Conservation (phyloP, 2,797 vertebrate genomes). For the Hippocampus kuda region DNA sequence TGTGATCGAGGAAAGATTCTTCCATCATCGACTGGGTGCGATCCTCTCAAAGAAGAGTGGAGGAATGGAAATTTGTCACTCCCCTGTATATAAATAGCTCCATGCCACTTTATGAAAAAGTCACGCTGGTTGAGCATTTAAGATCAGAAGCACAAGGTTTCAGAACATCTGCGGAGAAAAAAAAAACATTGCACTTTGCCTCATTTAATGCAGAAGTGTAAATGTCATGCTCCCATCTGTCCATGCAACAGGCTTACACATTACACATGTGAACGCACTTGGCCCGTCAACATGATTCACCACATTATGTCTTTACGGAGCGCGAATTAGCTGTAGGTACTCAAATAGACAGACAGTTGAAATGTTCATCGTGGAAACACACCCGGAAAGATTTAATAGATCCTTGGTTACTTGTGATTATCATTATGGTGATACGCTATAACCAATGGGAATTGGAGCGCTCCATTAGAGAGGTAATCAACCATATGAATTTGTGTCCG, state of each 20-base stretch:
- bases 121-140: conserved; percentile 34
- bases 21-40: conserved; percentile 30
- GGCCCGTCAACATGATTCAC: not conserved
- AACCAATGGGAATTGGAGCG: not conserved
- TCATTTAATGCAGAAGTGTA: conserved; percentile 24
- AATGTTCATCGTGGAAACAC: not conserved
- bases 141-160: conserved; percentile 27
- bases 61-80: conserved; percentile 25
- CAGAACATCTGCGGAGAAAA: conserved; percentile 17
- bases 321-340: not conserved
- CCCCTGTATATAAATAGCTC: conserved; percentile 45
- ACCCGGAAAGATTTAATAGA: not conserved
- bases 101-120: conserved; percentile 43
- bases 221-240: conserved; percentile 1
- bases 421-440: not conserved
- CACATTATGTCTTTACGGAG: not conserved
- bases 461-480: conserved; percentile 4
- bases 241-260: not conserved
- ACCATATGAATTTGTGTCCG: not conserved
- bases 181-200: conserved; percentile 22
- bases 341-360: not conserved
- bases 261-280: not conserved
- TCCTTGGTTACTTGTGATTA: not conserved
- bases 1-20: conserved; percentile 26
- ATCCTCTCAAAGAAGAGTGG: conserved; percentile 33